Base-by-base conservation (phyloP, 2,797 vertebrate species). In the Synaphobranchus kaupii region DNA sequence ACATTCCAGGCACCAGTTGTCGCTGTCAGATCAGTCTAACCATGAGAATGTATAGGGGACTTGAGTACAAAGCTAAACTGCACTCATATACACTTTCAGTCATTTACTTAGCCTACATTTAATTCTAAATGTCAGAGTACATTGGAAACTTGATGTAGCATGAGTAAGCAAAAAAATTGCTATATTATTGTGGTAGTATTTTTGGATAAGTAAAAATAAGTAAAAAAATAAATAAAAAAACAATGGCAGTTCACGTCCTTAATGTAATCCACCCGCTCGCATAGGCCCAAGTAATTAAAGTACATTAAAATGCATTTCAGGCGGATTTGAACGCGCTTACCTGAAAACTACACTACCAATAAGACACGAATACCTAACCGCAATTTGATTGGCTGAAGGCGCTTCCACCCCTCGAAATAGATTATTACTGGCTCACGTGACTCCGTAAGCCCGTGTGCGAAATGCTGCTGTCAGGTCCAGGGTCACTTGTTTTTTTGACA, bases 311-410 rank as follows among this genome's bases (percentile, higher is more conserved):
- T 0, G 56, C 17, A 39, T 39, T 10, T 78, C 73, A 0, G 73
- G 17, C n/a, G 71, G 34, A 47, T 78, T 81, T 68, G 1, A 48
- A 50, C 78, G 47, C 31, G 34, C 47, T 81, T n/a, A n/a, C 5
- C 20, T 5, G 13, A 66, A 54, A 76, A 95, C 93, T 91, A 88
- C 92, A 90, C 0, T 95, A 92, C 92, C 93, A 92, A 91, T 54
- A 2, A 13, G 89, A 81, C 92, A 84, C 5, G n/a, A 20, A 6
- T 0, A 0, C 4, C 47, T 73, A 82, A 22, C 0, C 15, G n/a
- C 54, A 1, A 0, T 3, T 0, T 12, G 78, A 93, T 94, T 94
- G 93, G 93, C 84, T 88, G 87, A 58, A 28, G 44, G 22, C 47
- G 8, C 10, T 25, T 25, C 13, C 68, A 63, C 88, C 48, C 85